phyloP scores from a whole-genome alignment of 1,140 invertebrate genomes.

The Drosophila cardini region DNA sequence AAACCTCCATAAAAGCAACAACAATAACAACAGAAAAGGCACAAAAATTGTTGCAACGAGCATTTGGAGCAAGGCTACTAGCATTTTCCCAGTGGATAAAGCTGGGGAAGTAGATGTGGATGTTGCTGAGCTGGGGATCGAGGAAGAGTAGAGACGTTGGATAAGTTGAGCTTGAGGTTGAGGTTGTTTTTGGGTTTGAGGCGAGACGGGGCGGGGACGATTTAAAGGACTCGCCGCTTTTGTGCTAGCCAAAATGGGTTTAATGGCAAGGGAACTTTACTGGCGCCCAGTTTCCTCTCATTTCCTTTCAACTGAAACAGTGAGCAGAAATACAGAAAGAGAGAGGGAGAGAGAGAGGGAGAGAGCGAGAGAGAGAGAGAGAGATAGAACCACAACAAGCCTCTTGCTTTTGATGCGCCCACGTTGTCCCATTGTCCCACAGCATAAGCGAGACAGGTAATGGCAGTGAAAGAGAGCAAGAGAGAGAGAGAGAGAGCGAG shows the following conservation, averaged over 20 bases:
- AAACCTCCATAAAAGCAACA: conserved; percentile 51
- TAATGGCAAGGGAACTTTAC: conserved; percentile 49
- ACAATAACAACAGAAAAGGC: conserved; percentile 27
- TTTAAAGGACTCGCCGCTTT: conserved; percentile 55
- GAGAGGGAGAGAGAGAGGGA: background rate
- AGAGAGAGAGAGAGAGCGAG: background rate
- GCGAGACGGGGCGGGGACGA: conserved; percentile 5
- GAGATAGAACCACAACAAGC: conserved; percentile 39
- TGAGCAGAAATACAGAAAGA: background rate
- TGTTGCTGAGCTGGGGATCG: background rate
- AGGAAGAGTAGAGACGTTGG: background rate
- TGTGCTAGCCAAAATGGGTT: conserved; percentile 58
- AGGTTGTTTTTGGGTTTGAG: no score
- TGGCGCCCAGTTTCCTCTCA: conserved; percentile 45
- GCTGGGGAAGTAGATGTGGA: background rate
- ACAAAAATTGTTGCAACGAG: conserved; percentile 65
- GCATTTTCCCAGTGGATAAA: conserved; percentile 24
- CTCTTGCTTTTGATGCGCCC: conserved; percentile 32
- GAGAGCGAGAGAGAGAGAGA: background rate
- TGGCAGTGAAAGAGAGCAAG: background rate
- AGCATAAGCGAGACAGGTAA: background rate
- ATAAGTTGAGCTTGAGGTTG: conserved; percentile 19
- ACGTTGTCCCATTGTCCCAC: conserved; percentile 47
- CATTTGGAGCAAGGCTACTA: conserved; percentile 61
- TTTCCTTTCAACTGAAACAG: conserved; percentile 37